Conservation (phyloP, 2,888 invertebrate genomes). For the Dorcus hopei region DNA sequence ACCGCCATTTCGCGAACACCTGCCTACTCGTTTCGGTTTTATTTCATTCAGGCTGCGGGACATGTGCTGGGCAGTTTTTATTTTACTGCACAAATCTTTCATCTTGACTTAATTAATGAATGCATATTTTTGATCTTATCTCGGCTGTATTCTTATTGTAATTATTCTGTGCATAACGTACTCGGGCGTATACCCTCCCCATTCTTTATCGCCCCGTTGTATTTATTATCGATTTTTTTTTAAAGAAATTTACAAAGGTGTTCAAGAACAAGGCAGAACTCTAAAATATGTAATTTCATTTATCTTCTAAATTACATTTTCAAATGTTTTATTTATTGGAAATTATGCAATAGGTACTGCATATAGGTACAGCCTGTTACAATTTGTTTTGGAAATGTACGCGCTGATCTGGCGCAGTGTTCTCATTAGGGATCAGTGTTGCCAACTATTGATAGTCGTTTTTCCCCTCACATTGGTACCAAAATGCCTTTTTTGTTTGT, state of each 20-base stretch:
- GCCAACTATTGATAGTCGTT: too few species aligned
- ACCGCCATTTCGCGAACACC: conserved; percentile 16
- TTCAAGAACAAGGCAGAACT: not conserved
- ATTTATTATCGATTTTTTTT: not conserved
- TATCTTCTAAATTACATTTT: too few species aligned
- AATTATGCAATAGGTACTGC: too few species aligned
- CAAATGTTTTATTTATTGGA: too few species aligned
- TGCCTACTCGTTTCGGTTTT: conserved; percentile 15
- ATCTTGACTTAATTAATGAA: conserved; percentile 21
- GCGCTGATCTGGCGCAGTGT: too few species aligned
- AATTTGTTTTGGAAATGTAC: too few species aligned
- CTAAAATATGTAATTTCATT: not conserved
- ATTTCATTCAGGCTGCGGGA: conserved; percentile 17
- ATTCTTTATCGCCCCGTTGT: not conserved
- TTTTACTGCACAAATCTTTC: conserved; percentile 17
- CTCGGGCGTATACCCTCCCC: not conserved
- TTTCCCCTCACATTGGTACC: too few species aligned
- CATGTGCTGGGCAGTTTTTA: conserved; percentile 18
- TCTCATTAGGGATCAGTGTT: too few species aligned
- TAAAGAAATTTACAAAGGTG: not conserved
- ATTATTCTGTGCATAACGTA: conserved; percentile 1
- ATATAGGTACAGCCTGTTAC: too few species aligned
- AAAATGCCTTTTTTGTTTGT: too few species aligned
- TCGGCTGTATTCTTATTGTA: conserved; percentile 1
- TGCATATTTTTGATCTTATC: conserved; percentile 19